A percentile compares a stretch with the other conserved stretches of the same genome.
These are phyloP conservation scores for Yponomeuta malinellus DNA, from an alignment of 2,888 invertebrate species.

Conservation along the genomic window DNA sequence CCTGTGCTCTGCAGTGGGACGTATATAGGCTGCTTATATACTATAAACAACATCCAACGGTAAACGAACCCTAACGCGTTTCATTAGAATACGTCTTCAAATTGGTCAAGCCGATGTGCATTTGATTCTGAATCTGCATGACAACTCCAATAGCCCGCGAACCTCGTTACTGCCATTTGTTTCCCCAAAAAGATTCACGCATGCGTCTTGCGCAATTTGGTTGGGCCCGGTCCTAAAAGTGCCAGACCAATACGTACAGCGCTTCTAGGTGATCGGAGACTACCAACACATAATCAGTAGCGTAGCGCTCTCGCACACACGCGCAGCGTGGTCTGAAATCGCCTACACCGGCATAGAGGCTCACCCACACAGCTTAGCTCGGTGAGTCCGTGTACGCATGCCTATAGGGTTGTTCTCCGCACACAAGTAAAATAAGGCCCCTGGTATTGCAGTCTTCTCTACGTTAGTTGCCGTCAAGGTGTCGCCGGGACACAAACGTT, in stretches of 20 bases:
- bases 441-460: slow-evolving; percentile 51
- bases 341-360: slow-evolving; percentile 41
- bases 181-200: neutral
- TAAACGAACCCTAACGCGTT: no score
- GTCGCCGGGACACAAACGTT: slow-evolving; percentile 11
- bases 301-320: slow-evolving; percentile 30
- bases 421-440: slow-evolving; percentile 41
- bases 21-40: no score
- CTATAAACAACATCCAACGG: no score
- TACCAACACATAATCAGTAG: slow-evolving; percentile 32
- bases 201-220: neutral
- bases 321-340: slow-evolving; percentile 38
- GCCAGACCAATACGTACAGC: slow-evolving; percentile 38
- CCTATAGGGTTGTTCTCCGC: slow-evolving; percentile 35
- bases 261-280: slow-evolving; percentile 45
- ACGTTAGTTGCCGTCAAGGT: slow-evolving; percentile 39
- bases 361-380: slow-evolving; percentile 38
- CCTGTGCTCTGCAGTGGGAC: no score
- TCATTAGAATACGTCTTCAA: no score
- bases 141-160: neutral
- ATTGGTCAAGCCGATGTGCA: no score
- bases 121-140: neutral
- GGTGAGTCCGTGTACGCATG: slow-evolving; percentile 24
- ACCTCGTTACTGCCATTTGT: neutral
- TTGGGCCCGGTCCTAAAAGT: neutral